These are phyloP conservation scores for Ailurus styani DNA, from an alignment of 2,113 vertebrate species.

Conservation along the genomic window DNA sequence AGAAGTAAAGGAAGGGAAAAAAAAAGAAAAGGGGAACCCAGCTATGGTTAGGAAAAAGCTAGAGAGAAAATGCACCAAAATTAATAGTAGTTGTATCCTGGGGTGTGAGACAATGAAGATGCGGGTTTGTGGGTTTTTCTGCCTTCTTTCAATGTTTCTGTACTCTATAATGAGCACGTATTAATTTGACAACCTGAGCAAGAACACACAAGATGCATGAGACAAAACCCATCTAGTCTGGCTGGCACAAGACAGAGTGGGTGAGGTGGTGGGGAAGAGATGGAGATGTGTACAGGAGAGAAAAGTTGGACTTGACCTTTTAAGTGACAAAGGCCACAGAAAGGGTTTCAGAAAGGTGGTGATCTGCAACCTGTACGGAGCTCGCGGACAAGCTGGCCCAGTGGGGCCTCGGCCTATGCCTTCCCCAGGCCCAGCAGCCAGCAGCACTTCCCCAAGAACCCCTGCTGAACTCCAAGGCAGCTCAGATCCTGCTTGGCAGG, in stretches of 20 bases:
- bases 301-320: not conserved
- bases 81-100: not conserved
- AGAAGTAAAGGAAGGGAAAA: not conserved
- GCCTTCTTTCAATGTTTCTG: not conserved
- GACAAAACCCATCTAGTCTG: not conserved
- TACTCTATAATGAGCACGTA: not conserved
- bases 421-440: not conserved
- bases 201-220: not conserved
- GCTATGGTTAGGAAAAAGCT: not conserved
- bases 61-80: not conserved
- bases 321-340: not conserved
- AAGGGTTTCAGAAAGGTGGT: not conserved
- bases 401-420: rapidly evolving
- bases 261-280: not conserved
- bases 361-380: not conserved
- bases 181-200: not conserved
- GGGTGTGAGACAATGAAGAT: not conserved
- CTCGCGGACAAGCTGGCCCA: not conserved
- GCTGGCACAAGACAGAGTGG: not conserved
- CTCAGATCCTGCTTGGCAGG: not conserved
- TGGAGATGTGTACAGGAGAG: not conserved
- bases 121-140: rapidly evolving
- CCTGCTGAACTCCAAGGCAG: not conserved
- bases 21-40: not conserved
- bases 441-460: not conserved